Evolutionary conservation across 2,113 vertebrate species (phyloP).

Genomic region (Oreochromis spilurus): DNA sequence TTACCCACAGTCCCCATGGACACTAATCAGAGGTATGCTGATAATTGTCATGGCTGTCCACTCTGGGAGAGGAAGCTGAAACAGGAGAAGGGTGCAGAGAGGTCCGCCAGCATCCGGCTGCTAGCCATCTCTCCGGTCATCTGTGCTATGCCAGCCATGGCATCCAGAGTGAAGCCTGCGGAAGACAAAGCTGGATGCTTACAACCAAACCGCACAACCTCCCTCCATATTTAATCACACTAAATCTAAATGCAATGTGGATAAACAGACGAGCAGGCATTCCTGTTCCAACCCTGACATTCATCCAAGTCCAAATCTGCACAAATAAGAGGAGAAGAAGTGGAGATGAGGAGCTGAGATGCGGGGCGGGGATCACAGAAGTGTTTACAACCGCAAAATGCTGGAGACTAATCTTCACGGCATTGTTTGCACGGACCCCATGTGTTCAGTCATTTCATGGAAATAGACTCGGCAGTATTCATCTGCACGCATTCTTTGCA

Average conservation of each 20-base stretch:
- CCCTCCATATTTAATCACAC: neutral
- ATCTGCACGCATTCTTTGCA: neutral
- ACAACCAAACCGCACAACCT: neutral
- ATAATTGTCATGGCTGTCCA: slow-evolving; percentile 30
- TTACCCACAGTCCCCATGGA: neutral
- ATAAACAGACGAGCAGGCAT: neutral
- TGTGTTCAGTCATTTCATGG: neutral
- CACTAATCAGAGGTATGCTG: slow-evolving; percentile 38
- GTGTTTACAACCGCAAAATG: slow-evolving; percentile 11
- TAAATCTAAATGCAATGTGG: neutral
- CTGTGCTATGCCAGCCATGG: slow-evolving; percentile 29
- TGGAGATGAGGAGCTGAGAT: neutral
- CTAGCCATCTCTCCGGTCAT: slow-evolving; percentile 46
- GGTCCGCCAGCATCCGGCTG: slow-evolving; percentile 37
- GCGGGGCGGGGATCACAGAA: neutral
- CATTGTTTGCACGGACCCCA: slow-evolving; percentile 8
- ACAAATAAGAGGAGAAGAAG: neutral
- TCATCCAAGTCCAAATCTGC: neutral
- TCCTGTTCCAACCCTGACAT: neutral
- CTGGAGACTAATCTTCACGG: slow-evolving; percentile 14
- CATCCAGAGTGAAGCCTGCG: neutral
- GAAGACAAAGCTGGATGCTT: slow-evolving; percentile 11
- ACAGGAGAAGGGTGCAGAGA: slow-evolving; percentile 43
- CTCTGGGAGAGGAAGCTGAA: slow-evolving; percentile 40
- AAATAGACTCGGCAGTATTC: neutral